Evolutionary conservation across 2,888 invertebrate species (phyloP), one percentile per base, ranked within the genome.

Genomic region (Ceriagrion tenellum): DNA sequence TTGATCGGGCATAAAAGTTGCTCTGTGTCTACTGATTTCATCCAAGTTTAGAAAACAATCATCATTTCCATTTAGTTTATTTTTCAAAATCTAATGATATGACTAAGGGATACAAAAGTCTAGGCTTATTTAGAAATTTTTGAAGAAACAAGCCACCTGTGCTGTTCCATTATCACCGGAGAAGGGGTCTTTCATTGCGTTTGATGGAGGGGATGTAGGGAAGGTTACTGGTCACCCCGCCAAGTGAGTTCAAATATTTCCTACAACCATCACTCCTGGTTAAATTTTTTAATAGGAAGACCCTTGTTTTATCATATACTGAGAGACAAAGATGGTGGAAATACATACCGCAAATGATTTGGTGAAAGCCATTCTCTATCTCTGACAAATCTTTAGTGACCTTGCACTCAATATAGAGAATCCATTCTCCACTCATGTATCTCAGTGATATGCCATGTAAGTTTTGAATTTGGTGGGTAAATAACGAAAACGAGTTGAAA

Each of bases 71-170:
- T 18, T 35, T 35, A 18, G 35, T 81, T 18, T 81, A 81, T 18
- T 81, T 35, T 16, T 35, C 6, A 16, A 47, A 40, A 30, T 93
- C 23, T 69, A 40, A 89, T 89, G 0, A 89, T 35, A 93, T 40
- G 35, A 93, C 26, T 63, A 16, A 69, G 47, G 69, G 47, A 74
- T 74, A n/a, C 16, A 26, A 35, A 35, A 35, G 69, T 81, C 26
- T 81, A 55, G 89, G 55, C 55, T 93, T 91, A 59, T 35, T 56
- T 91, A 63, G 35, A 69, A 40, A 55, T 74, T 69, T 47, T 26
- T 93, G 93, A 93, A 93, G 93, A 93, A 93, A 93, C 93, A 93
- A 93, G 93, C 93, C 93, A 93, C 93, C 93, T 93, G 93, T n/a
- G 93, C 93, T 93, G 93, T 93, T 93, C 93, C 93, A 93, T 93